These are phyloP conservation scores for Myotis findleyi DNA, from an alignment of 2,797 vertebrate species.

Conservation along the genomic window DNA sequence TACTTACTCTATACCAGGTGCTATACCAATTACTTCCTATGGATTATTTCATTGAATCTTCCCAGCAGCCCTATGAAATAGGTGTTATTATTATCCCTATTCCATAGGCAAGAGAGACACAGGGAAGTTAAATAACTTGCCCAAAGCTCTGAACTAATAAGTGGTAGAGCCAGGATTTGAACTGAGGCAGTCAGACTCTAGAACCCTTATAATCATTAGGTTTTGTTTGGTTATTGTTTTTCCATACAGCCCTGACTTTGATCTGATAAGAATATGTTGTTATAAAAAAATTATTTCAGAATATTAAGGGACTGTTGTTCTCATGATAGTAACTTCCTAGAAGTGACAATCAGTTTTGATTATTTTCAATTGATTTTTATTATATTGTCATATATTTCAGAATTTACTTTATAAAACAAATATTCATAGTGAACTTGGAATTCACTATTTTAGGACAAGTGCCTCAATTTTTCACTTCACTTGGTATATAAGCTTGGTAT, in stretches of 20 bases:
- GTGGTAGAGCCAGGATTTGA: neutral
- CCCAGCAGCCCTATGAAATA: neutral
- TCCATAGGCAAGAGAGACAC: neutral
- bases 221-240: slow-evolving; percentile 52
- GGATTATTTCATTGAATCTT: slow-evolving; percentile 37
- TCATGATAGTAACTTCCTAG: slow-evolving; percentile 32
- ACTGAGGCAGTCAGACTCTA: neutral
- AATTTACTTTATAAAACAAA: slow-evolving; percentile 56
- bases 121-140: slow-evolving; percentile 2
- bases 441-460: slow-evolving; percentile 29
- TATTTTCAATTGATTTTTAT: neutral
- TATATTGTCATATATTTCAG: slow-evolving; percentile 16
- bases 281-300: slow-evolving; percentile 58
- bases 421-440: neutral
- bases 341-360: slow-evolving; percentile 33
- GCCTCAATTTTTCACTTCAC: slow-evolving; percentile 37
- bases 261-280: slow-evolving; percentile 5
- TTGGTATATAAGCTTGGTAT: slow-evolving; percentile 14
- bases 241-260: neutral
- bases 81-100: neutral
- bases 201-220: neutral
- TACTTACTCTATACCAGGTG: neutral
- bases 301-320: neutral
- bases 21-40: neutral
- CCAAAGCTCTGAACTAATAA: neutral